Evolutionary conservation across 2,113 vertebrate genomes (phyloP), one percentile per base, ranked within the genome.

Genomic region (Stegastes partitus): DNA sequence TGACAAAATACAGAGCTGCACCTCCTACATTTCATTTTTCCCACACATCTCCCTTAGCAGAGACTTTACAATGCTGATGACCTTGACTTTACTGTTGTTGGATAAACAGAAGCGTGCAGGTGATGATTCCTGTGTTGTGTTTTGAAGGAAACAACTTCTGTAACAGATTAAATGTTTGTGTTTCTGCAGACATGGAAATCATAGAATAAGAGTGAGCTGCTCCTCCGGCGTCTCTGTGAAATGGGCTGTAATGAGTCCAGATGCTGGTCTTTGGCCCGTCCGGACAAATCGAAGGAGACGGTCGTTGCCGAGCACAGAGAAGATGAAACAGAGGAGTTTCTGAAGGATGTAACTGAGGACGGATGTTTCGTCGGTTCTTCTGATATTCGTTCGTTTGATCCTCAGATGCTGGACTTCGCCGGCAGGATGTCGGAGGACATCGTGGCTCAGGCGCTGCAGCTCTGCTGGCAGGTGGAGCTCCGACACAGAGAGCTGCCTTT

Each of bases 381-480:
- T 3, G 55, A 65, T 2, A n/a, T n/a, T n/a, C n/a, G n/a, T n/a
- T n/a, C n/a, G n/a, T n/a, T n/a, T n/a, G 14, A 10, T 3, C 0
- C 5, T 2, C 42, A 28, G 0, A 3, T 81, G 3, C 37, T 68
- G 68, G 68, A 68, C 1, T 79, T 79, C 0, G 68, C 87, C 14
- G 58, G 77, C 50, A 84, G 53, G 58, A 66, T 82, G 84, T 79
- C 81, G 0, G 75, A 74, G 26, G 84, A 82, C 0, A 45, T 87
- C 7, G 10, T 89, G 0, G 15, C 78, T 11, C 74, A 82, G 75
- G 87, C 81, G 31, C 59, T 87, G 51, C 84, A 68, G 76, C 59
- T 82, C 50, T 82, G 76, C 79, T 87, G 84, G 84, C 51, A 79
- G 64, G 25, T 11, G 2, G 45, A 74, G 15, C 56, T 68, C 0